Base-by-base conservation (phyloP, 1,140 invertebrate genomes). In the Trachelipus rathkii region DNA sequence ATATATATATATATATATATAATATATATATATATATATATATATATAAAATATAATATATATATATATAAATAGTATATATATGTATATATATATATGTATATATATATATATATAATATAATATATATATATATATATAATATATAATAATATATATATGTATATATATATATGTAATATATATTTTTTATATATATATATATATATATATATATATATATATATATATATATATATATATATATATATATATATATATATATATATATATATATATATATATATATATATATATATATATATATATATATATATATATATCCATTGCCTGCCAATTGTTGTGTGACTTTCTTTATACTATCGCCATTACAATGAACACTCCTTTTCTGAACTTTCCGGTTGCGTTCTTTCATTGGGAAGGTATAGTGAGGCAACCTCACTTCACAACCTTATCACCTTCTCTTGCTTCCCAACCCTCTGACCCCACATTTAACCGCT, bases 1-100 rank as follows among this genome's bases (percentile, higher is more conserved):
- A 67, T 67, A 15, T 67, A 3, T 33, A 33, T 67, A 15, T 67
- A 15, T 67, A 15, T 67, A 67, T 67, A 15, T 67, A 67, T 67
- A 67, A 67, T 67, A 67, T 67, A 67, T 67, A 67, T 67, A 67
- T 67, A 67, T 67, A 67, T 67, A 67, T 67, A 67, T 67, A 67
- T 67, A 67, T 67, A 67, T 67, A 67, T 67, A n/a, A n/a, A n/a
- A 67, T 67, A 67, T 67, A 67, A 67, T 67, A 67, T 67, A 67
- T 67, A 67, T 15, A 67, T 67, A 67, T 15, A 67, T 67, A 67
- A 0, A 67, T 67, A 67, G n/a, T 67, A 67, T 67, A 15, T 67
- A 67, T 15, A 67, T 67, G 15, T 15, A 67, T 15, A 67, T 67
- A 67, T 67, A 15, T 67, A 67, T 15, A 67, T 67, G 15, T 15